Conservation (phyloP, 1,140 invertebrate species). For the Helicoverpa armigera region DNA sequence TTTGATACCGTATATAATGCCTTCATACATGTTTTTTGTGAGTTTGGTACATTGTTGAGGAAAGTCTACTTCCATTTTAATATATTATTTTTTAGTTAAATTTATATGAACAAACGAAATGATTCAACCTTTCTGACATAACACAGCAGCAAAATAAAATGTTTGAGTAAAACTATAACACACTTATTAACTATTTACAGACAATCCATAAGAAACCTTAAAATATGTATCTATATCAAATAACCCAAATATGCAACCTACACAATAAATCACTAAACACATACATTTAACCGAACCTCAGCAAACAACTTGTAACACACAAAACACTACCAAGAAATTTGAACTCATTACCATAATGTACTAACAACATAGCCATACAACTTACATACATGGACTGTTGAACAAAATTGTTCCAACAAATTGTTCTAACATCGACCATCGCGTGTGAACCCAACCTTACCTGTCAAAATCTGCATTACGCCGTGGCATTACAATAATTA, state of each 20-base stretch:
- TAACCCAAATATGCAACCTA: not conserved
- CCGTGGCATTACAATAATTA: conserved; percentile 45
- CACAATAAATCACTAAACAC: conserved; percentile 17
- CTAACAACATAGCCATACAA: conserved; percentile 17
- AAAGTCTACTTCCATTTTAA: too few relatives aligned
- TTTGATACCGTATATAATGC: too few relatives aligned
- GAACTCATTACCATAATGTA: conserved; percentile 34
- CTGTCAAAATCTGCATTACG: conserved; percentile 49
- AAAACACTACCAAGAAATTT: conserved; percentile 7
- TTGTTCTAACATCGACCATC: conserved; percentile 25
- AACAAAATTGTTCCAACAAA: conserved; percentile 25
- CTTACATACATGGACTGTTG: not conserved
- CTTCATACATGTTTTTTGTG: not conserved
- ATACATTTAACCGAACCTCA: conserved; percentile 12
- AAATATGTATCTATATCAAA: not conserved
- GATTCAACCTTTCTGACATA: not conserved
- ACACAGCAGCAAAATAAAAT: not conserved
- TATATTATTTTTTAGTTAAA: too few relatives aligned
- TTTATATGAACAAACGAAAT: not conserved
- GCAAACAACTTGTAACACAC: conserved; percentile 4
- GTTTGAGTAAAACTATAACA: not conserved
- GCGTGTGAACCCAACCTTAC: conserved; percentile 34
- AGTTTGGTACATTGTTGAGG: not conserved
- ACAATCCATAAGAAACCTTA: not conserved
- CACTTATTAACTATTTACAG: not conserved